phyloP scores from a whole-genome alignment of 2,888 invertebrate genomes.

The Leptinotarsa rubiginosa region DNA sequence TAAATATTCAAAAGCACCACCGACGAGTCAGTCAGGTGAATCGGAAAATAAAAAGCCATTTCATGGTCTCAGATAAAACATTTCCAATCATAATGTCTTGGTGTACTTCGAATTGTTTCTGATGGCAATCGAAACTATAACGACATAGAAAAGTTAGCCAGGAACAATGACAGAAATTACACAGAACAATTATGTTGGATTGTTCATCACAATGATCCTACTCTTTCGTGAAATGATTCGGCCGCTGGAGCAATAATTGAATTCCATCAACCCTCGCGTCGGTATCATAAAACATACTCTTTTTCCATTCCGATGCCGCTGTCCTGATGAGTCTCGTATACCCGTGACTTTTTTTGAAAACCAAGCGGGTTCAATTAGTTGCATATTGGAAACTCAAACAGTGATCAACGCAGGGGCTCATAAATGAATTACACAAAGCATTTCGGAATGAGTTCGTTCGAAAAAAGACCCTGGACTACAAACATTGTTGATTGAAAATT shows the following conservation, averaged over 20 bases:
- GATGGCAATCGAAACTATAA: too few species aligned
- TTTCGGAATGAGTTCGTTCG: too few species aligned
- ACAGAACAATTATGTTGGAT: neutral
- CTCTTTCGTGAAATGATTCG: neutral
- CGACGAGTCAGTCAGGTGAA: too few species aligned
- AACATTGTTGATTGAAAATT: neutral
- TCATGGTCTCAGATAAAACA: too few species aligned
- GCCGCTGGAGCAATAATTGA: neutral
- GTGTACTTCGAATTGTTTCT: neutral
- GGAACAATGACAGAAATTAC: neutral
- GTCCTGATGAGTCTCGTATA: neutral
- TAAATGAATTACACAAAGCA: neutral
- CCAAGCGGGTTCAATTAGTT: neutral
- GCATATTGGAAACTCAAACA: neutral
- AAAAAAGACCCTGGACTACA: too few species aligned
- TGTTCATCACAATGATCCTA: neutral
- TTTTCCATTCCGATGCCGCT: neutral
- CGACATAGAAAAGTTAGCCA: neutral
- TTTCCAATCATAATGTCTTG: too few species aligned
- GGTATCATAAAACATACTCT: conserved; percentile 2
- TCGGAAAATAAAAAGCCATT: too few species aligned
- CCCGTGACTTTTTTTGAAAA: neutral
- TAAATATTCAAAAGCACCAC: too few species aligned
- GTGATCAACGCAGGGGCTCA: neutral
- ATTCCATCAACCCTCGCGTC: neutral